phyloP scores from a whole-genome alignment of 2,888 invertebrate species.

The Drosophila algonquin region DNA sequence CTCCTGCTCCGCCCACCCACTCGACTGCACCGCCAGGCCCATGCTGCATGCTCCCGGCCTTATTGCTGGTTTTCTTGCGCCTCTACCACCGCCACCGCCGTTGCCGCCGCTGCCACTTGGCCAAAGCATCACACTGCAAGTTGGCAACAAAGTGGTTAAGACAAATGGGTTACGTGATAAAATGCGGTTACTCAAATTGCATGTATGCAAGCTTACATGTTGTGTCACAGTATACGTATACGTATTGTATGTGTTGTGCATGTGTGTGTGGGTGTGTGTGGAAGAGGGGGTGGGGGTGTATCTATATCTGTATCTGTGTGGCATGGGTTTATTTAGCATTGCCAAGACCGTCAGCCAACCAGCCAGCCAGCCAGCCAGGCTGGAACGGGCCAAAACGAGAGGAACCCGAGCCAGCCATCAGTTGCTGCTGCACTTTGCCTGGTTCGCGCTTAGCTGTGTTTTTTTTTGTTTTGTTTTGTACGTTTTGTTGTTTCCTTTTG shows the following conservation, averaged over 20 bases:
- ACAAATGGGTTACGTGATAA: conserved; percentile 83
- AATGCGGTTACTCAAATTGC: conserved; percentile 82
- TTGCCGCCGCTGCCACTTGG: conserved; percentile 62
- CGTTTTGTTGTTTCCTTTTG: conserved; percentile 25
- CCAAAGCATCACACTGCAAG: conserved; percentile 74
- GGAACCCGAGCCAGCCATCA: conserved; percentile 57
- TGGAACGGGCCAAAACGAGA: conserved; percentile 40
- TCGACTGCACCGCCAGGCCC: conserved; percentile 1
- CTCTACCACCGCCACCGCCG: conserved; percentile 29
- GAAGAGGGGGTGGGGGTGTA: conserved; percentile 3
- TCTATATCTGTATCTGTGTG: conserved; percentile 31
- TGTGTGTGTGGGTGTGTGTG: conserved; percentile 19
- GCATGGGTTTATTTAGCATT: conserved; percentile 69
- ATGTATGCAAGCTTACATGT: conserved; percentile 74
- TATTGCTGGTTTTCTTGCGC: conserved; percentile 52
- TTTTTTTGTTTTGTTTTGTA: conserved; percentile 17
- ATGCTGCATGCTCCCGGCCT: conserved; percentile 20
- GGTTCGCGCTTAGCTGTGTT: conserved; percentile 57
- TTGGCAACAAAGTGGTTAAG: conserved; percentile 82
- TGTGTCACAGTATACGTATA: conserved; percentile 50
- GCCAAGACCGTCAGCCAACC: conserved; percentile 41
- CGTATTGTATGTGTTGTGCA: conserved; percentile 10
- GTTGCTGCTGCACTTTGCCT: conserved; percentile 53
- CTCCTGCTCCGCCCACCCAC: background rate
- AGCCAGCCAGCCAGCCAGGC: background rate